These are phyloP conservation scores for Zaprionus lachaisei DNA, from an alignment of 1,140 invertebrate genomes.

Conservation along the genomic window DNA sequence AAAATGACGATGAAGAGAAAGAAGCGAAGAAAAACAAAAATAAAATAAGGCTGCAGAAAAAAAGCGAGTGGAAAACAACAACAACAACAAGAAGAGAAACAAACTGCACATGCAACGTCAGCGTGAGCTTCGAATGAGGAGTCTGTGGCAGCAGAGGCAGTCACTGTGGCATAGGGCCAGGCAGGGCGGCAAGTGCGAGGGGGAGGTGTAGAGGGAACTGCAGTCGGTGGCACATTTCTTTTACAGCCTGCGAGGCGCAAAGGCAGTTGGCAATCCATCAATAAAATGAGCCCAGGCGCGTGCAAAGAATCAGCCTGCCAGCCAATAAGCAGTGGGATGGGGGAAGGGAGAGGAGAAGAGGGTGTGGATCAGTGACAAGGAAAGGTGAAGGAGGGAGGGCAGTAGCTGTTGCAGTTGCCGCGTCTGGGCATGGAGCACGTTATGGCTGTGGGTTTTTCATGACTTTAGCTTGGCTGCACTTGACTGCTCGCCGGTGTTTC, in stretches of 20 bases:
- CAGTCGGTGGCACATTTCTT: constrained; percentile 55
- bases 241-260: constrained; percentile 35
- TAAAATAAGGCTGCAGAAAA: constrained; percentile 30
- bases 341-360: not conserved
- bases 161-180: constrained; percentile 30
- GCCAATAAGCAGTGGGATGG: constrained; percentile 30
- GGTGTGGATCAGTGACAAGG: not conserved
- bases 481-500: constrained; percentile 47
- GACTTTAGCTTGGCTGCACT: constrained; percentile 74
- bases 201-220: not conserved
- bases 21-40: constrained; percentile 29
- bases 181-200: not conserved
- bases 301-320: constrained; percentile 56
- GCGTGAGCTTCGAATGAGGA: constrained; percentile 16
- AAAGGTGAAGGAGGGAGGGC: not conserved
- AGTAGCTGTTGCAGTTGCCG: constrained; percentile 3
- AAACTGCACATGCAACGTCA: constrained; percentile 65
- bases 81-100: constrained; percentile 16
- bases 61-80: constrained; percentile 12
- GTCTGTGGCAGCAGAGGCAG: constrained; percentile 24
- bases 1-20: constrained; percentile 17
- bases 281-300: constrained; percentile 42
- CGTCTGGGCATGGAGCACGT: constrained; percentile 44
- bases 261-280: constrained; percentile 63
- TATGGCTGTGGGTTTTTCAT: constrained; percentile 72